Conservation (phyloP, 2,797 vertebrate species). For the Kryptolebias ocellatus region DNA sequence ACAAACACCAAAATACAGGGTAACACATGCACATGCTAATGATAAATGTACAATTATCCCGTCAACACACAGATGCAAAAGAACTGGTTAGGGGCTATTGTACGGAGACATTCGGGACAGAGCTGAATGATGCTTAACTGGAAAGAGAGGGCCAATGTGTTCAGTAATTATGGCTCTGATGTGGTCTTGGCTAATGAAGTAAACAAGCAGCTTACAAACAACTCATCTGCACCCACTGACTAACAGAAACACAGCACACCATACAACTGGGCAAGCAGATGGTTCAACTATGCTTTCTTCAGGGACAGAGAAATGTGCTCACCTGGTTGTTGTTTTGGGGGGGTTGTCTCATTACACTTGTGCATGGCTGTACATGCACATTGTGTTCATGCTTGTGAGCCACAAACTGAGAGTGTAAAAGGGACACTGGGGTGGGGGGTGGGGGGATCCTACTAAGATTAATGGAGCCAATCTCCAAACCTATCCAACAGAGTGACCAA, state of each 20-base stretch:
- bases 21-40: slow-evolving; percentile 26
- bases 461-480: slow-evolving; percentile 79
- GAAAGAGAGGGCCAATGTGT: slow-evolving; percentile 26
- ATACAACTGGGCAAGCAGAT: slow-evolving; percentile 16
- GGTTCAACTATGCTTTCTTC: slow-evolving; percentile 3
- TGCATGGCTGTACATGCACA: slow-evolving; percentile 11
- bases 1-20: slow-evolving; percentile 24
- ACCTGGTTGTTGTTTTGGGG: slow-evolving; percentile 12
- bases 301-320: slow-evolving; percentile 12
- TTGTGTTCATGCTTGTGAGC: slow-evolving; percentile 46
- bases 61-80: slow-evolving; percentile 36
- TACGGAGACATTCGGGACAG: slow-evolving; percentile 28
- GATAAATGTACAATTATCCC: slow-evolving; percentile 34
- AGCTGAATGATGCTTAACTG: slow-evolving; percentile 47
- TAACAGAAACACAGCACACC: slow-evolving; percentile 1
- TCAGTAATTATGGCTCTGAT: slow-evolving; percentile 54
- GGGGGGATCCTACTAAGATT: slow-evolving; percentile 77
- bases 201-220: slow-evolving; percentile 44
- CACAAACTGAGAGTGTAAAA: slow-evolving; percentile 50
- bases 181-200: slow-evolving; percentile 45
- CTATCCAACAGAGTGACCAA: slow-evolving; percentile 76
- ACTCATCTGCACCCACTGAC: slow-evolving; percentile 26
- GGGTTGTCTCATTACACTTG: slow-evolving; percentile 12
- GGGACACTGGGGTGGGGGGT: slow-evolving; percentile 32
- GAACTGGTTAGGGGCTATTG: slow-evolving; percentile 48